Conservation (phyloP, 2,888 invertebrate species). For the Ametastegia equiseti region DNA sequence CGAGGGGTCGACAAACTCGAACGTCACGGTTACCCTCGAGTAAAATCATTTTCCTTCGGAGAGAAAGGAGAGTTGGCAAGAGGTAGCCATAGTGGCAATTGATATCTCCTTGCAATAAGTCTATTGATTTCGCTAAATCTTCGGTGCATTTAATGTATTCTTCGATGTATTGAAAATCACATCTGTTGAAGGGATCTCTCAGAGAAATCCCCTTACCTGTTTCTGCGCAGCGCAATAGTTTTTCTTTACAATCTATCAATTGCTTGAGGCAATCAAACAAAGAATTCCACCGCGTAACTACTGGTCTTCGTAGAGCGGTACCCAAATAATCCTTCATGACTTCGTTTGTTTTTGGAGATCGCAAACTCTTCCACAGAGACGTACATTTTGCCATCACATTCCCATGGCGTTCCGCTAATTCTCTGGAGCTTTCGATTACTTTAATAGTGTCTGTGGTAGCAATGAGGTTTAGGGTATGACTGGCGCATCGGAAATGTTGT, state of each 20-base stretch:
- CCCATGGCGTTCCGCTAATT: neutral
- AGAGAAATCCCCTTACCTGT: conserved; percentile 8
- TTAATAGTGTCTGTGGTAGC: conserved; percentile 45
- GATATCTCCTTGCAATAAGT: conserved; percentile 47
- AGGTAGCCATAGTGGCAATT: conserved; percentile 45
- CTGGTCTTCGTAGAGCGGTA: conserved; percentile 21
- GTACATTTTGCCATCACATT: conserved; percentile 41
- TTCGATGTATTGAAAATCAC: conserved; percentile 28
- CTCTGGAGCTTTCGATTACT: conserved; percentile 33
- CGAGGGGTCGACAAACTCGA: conserved; percentile 36
- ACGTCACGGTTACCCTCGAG: neutral
- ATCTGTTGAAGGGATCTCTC: conserved; percentile 30
- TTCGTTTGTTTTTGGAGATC: conserved; percentile 45
- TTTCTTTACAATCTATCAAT: conserved; percentile 28
- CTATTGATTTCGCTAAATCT: conserved; percentile 40
- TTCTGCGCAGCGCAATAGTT: neutral
- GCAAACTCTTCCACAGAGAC: conserved; percentile 38
- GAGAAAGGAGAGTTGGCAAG: conserved; percentile 35
- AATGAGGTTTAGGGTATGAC: conserved; percentile 43
- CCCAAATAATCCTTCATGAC: conserved; percentile 29
- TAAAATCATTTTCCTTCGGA: conserved; percentile 23
- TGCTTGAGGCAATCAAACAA: conserved; percentile 38
- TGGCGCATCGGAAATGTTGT: conserved; percentile 46
- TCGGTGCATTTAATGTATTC: conserved; percentile 40
- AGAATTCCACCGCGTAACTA: conserved; percentile 44